These are phyloP conservation scores for Cancer borealis DNA, from an alignment of 2,888 invertebrate genomes.

Conservation along the genomic window DNA sequence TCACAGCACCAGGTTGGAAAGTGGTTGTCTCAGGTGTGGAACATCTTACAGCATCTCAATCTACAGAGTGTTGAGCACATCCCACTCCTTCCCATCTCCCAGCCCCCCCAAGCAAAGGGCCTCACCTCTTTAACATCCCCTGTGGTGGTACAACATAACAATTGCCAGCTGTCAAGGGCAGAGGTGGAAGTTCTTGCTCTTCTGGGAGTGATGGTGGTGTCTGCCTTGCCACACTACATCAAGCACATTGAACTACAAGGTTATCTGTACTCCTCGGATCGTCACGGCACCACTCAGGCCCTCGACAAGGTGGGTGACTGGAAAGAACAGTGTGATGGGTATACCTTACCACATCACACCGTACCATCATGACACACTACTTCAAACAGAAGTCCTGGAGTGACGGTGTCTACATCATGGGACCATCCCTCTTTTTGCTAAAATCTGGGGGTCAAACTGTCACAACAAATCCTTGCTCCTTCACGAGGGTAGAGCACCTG, in stretches of 20 bases:
- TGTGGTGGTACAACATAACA: neutral
- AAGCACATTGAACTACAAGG: conserved; percentile 31
- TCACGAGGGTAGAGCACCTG: too few relatives aligned
- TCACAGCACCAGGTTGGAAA: neutral
- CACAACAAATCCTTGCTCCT: too few relatives aligned
- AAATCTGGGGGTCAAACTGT: too few relatives aligned
- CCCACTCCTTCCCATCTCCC: conserved; percentile 26
- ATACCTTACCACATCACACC: neutral
- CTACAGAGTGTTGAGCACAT: conserved; percentile 12
- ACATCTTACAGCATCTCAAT: conserved; percentile 10
- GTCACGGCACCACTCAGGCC: conserved; percentile 31
- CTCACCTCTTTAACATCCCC: conserved; percentile 36
- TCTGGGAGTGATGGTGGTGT: conserved; percentile 45
- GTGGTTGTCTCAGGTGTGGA: conserved; percentile 53
- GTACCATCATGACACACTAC: too few relatives aligned
- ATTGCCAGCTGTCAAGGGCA: neutral
- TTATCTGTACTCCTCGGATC: neutral
- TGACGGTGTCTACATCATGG: too few relatives aligned
- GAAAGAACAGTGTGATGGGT: neutral
- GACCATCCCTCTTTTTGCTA: too few relatives aligned
- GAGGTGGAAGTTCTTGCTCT: conserved; percentile 6
- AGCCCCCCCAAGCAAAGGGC: neutral
- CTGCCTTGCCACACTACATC: conserved; percentile 38
- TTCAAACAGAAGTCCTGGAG: too few relatives aligned
- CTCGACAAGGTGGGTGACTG: neutral